Evolutionary conservation across 2,113 vertebrate species (phyloP).

Genomic region (Gymnarchus niloticus): DNA sequence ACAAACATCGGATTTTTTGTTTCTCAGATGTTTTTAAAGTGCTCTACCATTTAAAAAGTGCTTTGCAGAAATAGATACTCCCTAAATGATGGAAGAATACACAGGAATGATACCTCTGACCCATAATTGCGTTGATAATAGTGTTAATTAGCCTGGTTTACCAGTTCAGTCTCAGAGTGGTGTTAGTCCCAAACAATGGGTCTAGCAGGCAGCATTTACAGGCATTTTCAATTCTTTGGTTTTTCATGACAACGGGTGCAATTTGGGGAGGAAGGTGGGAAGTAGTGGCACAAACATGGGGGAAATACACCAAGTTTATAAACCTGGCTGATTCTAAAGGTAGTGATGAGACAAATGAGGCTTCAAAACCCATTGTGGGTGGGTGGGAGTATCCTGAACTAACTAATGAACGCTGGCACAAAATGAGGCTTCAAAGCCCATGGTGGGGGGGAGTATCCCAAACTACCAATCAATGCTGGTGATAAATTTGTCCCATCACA

Average conservation of each 20-base stretch:
- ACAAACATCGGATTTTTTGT: slow-evolving; percentile 2
- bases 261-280: not conserved
- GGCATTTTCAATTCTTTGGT: not conserved
- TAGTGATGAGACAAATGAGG: no score
- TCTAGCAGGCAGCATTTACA: not conserved
- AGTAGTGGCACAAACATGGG: no score
- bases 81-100: not conserved
- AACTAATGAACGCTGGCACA: no score
- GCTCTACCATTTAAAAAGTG: not conserved
- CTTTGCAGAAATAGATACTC: not conserved
- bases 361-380: no score
- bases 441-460: no score
- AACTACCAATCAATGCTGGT: no score
- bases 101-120: not conserved
- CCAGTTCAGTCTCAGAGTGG: not conserved
- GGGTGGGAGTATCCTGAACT: no score
- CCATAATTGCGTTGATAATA: slow-evolving; percentile 7
- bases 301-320: no score
- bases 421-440: no score
- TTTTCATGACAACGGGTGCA: not conserved
- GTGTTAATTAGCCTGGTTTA: not conserved
- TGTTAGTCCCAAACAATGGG: not conserved
- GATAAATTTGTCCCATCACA: no score
- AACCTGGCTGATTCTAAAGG: not conserved
- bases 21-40: slow-evolving; percentile 13